Evolutionary conservation across 2,113 vertebrate species (phyloP).

Genomic region (Platysternon megacephalum): DNA sequence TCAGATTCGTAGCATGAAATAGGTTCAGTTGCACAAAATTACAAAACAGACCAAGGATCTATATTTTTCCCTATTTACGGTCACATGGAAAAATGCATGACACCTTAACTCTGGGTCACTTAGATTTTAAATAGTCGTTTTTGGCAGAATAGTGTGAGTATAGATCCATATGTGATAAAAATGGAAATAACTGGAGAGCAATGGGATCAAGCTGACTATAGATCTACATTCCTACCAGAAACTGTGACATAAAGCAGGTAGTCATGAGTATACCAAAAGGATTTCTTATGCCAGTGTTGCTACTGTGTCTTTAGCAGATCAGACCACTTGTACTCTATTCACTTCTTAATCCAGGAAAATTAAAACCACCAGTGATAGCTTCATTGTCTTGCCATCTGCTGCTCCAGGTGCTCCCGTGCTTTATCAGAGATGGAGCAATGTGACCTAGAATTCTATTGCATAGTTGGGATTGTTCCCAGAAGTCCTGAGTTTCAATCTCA

Average conservation of each 20-base stretch:
- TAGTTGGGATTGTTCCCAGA: slow-evolving; percentile 41
- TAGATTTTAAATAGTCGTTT: background rate
- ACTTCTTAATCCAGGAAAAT: slow-evolving; percentile 70
- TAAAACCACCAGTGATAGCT: slow-evolving; percentile 43
- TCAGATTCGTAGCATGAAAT: accelerated
- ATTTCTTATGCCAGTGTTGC: slow-evolving; percentile 6
- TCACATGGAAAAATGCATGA: accelerated
- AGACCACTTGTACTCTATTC: slow-evolving; percentile 8
- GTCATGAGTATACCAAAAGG: background rate
- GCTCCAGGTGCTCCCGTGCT: slow-evolving; percentile 51
- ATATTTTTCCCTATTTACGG: background rate
- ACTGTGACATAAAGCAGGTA: background rate
- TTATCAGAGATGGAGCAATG: slow-evolving; percentile 27
- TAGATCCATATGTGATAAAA: background rate
- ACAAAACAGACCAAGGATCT: background rate
- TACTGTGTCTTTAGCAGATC: slow-evolving; percentile 45
- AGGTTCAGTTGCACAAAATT: background rate
- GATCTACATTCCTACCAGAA: background rate
- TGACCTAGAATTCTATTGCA: slow-evolving; percentile 40
- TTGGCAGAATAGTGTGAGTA: background rate
- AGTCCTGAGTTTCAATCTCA: slow-evolving; percentile 17
- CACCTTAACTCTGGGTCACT: background rate
- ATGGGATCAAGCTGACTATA: background rate
- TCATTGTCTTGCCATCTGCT: slow-evolving; percentile 65
- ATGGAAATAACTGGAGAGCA: background rate